phyloP scores from a whole-genome alignment of 2,113 vertebrate genomes.

The Excalfactoria chinensis region DNA sequence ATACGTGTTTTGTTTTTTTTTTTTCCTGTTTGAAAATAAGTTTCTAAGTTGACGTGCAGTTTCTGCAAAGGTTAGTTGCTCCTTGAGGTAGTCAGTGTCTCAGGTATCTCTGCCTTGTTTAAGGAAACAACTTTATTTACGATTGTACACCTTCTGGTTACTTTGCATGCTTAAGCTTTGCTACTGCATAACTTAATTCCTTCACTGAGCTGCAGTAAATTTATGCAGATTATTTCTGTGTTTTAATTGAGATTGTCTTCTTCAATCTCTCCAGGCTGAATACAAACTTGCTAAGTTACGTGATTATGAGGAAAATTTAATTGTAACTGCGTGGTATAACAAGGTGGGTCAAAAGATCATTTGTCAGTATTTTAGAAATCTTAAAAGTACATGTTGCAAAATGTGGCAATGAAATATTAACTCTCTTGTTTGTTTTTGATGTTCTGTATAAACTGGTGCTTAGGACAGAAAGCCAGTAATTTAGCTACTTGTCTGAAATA shows the following conservation, averaged over 20 bases:
- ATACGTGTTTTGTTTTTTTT: too few species aligned
- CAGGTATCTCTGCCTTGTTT: background rate
- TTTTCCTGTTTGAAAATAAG: background rate
- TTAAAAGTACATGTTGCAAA: background rate
- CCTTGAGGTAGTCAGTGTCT: background rate
- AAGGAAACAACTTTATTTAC: background rate
- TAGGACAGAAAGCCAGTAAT: background rate
- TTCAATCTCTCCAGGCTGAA: slow-evolving; percentile 78
- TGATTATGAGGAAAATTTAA: slow-evolving; percentile 95
- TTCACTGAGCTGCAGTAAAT: background rate
- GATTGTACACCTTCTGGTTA: background rate
- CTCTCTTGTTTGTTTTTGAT: background rate
- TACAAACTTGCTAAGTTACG: slow-evolving; percentile 91
- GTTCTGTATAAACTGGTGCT: background rate
- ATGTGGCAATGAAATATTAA: background rate
- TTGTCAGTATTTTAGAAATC: background rate
- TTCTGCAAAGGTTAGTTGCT: background rate
- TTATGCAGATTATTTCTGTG: background rate
- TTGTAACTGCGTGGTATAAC: slow-evolving; percentile 98
- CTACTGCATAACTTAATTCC: background rate
- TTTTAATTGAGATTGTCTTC: background rate
- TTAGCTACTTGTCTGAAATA: background rate
- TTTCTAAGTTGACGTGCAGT: background rate
- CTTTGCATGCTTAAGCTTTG: background rate
- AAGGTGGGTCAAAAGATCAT: slow-evolving; percentile 81